Conservation (phyloP, 2,113 vertebrate species). For the Nibea coibor region DNA sequence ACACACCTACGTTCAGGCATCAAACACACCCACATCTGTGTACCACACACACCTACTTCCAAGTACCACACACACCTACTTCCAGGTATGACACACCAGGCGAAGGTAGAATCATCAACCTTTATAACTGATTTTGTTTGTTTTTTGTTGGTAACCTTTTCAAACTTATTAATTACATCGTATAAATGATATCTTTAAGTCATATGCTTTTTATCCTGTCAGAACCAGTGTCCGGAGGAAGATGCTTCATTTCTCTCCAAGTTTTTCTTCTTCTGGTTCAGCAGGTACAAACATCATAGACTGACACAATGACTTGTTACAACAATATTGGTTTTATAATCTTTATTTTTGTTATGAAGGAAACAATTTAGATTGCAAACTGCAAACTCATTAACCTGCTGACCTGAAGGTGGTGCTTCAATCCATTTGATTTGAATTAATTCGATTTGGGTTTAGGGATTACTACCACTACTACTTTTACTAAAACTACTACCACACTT, state of each 20-base stretch:
- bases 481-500: background rate
- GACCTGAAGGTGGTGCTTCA: background rate
- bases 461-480: background rate
- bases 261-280: constrained; percentile 92
- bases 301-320: background rate
- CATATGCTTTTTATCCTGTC: constrained; percentile 6
- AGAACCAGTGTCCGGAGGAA: constrained; percentile 90
- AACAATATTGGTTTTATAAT: too few relatives aligned
- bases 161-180: background rate
- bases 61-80: background rate
- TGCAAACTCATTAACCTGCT: background rate
- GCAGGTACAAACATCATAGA: constrained; percentile 80
- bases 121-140: background rate
- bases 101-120: background rate
- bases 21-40: background rate
- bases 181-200: too few relatives aligned
- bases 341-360: background rate
- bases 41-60: background rate
- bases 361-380: background rate
- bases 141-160: background rate
- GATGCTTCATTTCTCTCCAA: constrained; percentile 90
- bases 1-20: background rate
- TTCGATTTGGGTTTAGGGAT: background rate
- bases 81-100: background rate
- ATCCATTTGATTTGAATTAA: background rate